Evolutionary conservation across 2,797 vertebrate genomes (phyloP), one percentile per base, ranked within the genome.

Genomic region (Schizopygopsis pylzovi): DNA sequence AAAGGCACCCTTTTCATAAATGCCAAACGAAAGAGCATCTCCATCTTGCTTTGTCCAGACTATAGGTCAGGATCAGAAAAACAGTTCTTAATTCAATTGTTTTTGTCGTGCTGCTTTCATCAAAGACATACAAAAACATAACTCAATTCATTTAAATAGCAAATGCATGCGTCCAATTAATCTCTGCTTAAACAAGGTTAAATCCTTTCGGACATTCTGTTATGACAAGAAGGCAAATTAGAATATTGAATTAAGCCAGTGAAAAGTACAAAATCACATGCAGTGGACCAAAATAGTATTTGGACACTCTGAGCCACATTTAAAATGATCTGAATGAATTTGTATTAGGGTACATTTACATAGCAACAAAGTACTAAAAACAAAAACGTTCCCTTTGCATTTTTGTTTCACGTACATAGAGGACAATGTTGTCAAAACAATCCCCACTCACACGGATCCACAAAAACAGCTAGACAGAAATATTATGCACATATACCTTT

Each of bases 21-120:
- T 87, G n/a, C 39, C 65, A 79, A 72, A 73, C 7, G 67, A 54
- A 67, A 65, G 41, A 49, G 43, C 43, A 37, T 83, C 43, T 65
- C 25, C 20, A 39, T 76, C 59, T 43, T 45, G 39, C 67, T 59
- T 59, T 59, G 56, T 61, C 20, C 76, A 59, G 76, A 61, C 72
- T 33, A 18, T 43, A 43, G 54, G 15, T 79, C 39, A 16, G 4
- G 12, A n/a, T 41, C 52, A 20, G n/a, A 25, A 73, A 61, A 82
- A 28, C 11, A 1, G 13, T 47, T 37, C 72, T 39, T 67, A 37
- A 65, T 65, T 52, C 4, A 52, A 83, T 52, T 39, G 25, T 22
- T 47, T 75, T 83, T 61, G 28, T 12, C 67, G 56, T n/a, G n/a
- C 28, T 47, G 56, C 77, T 63, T 9, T 45, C 45, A 41, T 79